Conservation (phyloP, 2,888 invertebrate genomes). For the Toxonevra muliebris region DNA sequence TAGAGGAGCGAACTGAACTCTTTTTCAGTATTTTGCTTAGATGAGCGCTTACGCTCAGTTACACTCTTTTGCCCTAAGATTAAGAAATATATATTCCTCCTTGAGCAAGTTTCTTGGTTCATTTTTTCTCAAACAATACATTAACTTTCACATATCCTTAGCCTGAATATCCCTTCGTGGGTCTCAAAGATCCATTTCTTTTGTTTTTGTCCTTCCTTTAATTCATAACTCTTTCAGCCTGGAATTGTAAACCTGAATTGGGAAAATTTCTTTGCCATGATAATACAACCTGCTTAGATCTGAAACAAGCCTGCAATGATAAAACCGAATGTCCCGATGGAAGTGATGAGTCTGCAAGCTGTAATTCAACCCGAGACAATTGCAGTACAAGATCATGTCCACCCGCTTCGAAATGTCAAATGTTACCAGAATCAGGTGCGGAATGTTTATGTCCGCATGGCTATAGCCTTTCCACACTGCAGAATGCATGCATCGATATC, state of each 20-base stretch:
- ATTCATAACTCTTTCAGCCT: constrained; percentile 4
- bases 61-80: no score
- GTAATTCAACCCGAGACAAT: constrained; percentile 50
- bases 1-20: no score
- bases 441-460: constrained; percentile 70
- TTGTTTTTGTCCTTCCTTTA: no score
- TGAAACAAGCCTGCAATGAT: constrained; percentile 69
- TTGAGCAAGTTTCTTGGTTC: no score
- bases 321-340: constrained; percentile 70
- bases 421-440: constrained; percentile 65
- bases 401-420: constrained; percentile 64
- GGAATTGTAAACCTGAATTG: constrained; percentile 66
- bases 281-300: constrained; percentile 68
- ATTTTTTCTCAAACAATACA: no score
- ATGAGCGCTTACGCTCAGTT: no score
- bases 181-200: no score
- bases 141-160: no score
- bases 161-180: no score
- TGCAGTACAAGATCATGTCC: constrained; percentile 54
- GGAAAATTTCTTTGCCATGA: constrained; percentile 68
- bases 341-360: constrained; percentile 70
- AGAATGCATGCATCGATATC: constrained; percentile 66
- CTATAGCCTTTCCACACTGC: constrained; percentile 46
- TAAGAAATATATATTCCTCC: no score
- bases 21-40: no score